A percentile compares a stretch with the other conserved stretches of the same genome.
Evolutionary conservation across 2,888 invertebrate genomes (phyloP).

Genomic region (Drosophila algonquin): DNA sequence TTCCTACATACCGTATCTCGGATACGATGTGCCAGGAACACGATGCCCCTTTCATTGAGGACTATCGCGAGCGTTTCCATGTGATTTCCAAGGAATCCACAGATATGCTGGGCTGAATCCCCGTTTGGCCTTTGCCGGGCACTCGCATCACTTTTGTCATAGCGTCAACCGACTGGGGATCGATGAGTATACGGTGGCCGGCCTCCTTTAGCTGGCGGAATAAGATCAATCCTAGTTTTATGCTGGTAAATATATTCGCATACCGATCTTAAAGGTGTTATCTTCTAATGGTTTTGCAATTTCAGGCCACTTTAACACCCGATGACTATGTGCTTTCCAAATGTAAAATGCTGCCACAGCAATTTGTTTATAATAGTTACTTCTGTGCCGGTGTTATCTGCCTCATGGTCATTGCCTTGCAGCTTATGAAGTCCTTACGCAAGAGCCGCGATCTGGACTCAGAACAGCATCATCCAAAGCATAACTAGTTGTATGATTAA

Average conservation of each 20-base stretch:
- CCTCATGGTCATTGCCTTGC: no score
- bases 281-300: no score
- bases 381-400: no score
- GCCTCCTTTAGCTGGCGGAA: slow-evolving; percentile 99
- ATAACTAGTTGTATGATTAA: no score
- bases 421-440: no score
- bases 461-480: no score
- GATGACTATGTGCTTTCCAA: no score
- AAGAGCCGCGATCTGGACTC: no score
- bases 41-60: slow-evolving; percentile 89
- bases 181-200: slow-evolving; percentile 91
- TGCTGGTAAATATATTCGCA: slow-evolving; percentile 87
- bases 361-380: no score
- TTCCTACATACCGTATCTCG: slow-evolving; percentile 94
- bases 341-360: no score
- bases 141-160: slow-evolving; percentile 96
- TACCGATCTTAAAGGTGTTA: not conserved
- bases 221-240: slow-evolving; percentile 94
- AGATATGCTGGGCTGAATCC: slow-evolving; percentile 88
- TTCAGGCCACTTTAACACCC: no score
- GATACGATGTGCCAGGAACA: slow-evolving; percentile 92
- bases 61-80: slow-evolving; percentile 94
- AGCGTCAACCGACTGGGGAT: slow-evolving; percentile 85
- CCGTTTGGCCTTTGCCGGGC: slow-evolving; percentile 93
- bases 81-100: slow-evolving; percentile 94